phyloP scores from a whole-genome alignment of 2,113 vertebrate species.

The Shinisaurus crocodilurus region DNA sequence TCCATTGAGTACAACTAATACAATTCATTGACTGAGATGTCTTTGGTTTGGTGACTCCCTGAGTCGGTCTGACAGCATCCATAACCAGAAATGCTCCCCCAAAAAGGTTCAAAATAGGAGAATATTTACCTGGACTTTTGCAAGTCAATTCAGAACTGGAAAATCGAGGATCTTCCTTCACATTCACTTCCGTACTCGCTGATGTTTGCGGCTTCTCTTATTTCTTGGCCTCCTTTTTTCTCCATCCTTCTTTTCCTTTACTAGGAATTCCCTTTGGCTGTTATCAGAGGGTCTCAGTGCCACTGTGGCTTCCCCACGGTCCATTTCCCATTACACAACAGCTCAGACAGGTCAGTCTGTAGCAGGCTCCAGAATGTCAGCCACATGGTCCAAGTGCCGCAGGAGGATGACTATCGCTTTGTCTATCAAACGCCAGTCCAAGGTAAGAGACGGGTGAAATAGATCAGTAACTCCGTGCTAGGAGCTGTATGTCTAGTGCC shows the following conservation, averaged over 20 bases:
- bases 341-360: conserved; percentile 75
- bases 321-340: conserved; percentile 77
- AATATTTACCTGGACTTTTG: background rate
- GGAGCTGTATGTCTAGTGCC: background rate
- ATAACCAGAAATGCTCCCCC: background rate
- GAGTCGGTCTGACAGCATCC: background rate
- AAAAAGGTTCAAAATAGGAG: background rate
- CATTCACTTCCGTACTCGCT: background rate
- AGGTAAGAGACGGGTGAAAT: conserved; percentile 73
- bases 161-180: background rate
- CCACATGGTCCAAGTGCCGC: background rate
- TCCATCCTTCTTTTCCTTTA: background rate
- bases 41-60: background rate
- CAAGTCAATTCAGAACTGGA: background rate
- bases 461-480: background rate
- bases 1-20: background rate
- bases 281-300: conserved; percentile 82
- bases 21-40: background rate
- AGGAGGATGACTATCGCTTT: conserved; percentile 72
- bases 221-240: background rate
- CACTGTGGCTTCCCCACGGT: conserved; percentile 86
- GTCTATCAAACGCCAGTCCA: conserved; percentile 94
- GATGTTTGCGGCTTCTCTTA: background rate
- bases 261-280: conserved; percentile 91
- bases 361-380: conserved; percentile 30